These are phyloP conservation scores for Drosophila busckii DNA, from an alignment of 1,140 invertebrate species.

Conservation along the genomic window DNA sequence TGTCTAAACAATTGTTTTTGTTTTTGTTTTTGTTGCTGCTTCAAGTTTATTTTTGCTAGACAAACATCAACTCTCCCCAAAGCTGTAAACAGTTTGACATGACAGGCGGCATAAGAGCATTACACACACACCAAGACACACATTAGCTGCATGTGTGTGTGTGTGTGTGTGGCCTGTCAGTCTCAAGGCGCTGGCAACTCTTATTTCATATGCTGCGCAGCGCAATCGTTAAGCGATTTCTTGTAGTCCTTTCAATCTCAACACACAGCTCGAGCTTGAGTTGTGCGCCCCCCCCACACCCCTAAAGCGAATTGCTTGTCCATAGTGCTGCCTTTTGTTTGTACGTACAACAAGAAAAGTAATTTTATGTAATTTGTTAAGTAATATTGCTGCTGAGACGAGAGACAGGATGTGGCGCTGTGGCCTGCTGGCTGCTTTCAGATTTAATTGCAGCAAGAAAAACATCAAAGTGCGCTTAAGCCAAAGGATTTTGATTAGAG, in stretches of 20 bases:
- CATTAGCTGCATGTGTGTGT: not conserved
- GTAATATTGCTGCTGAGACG: slow-evolving; percentile 46
- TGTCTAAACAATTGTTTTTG: slow-evolving; percentile 54
- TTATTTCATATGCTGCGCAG: slow-evolving; percentile 39
- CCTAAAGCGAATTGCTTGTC: not conserved
- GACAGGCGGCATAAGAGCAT: slow-evolving; percentile 14
- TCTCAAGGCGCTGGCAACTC: slow-evolving; percentile 5
- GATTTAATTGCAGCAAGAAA: slow-evolving; percentile 64
- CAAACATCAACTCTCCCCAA: slow-evolving; percentile 36
- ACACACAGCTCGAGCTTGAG: too few species aligned
- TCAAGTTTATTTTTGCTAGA: slow-evolving; percentile 40
- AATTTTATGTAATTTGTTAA: slow-evolving; percentile 78
- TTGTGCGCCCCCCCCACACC: not conserved
- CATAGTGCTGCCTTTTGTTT: slow-evolving; percentile 18
- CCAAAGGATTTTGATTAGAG: slow-evolving; percentile 2
- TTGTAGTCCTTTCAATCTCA: too few species aligned
- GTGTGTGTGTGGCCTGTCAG: slow-evolving; percentile 5
- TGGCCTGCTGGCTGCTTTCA: slow-evolving; percentile 2
- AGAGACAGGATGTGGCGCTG: slow-evolving; percentile 46
- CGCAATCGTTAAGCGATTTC: slow-evolving; percentile 70
- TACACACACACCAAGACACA: slow-evolving; percentile 6
- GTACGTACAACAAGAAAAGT: slow-evolving; percentile 52
- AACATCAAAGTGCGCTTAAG: slow-evolving; percentile 59
- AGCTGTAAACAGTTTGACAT: slow-evolving; percentile 29
- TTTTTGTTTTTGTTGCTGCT: slow-evolving; percentile 23